Base-by-base conservation (phyloP, 1,140 invertebrate species). In the Drosophila triauraria region DNA sequence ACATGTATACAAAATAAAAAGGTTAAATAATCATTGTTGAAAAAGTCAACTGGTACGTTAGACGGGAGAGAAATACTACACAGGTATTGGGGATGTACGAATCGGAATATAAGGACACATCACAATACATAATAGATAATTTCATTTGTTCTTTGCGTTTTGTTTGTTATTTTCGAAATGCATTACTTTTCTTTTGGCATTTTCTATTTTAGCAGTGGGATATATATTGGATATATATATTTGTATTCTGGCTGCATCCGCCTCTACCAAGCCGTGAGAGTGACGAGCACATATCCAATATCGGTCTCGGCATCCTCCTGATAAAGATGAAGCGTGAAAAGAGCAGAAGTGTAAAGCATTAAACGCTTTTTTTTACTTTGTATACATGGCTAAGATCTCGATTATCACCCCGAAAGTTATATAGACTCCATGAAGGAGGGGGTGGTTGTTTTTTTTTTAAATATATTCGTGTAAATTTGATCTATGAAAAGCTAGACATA, bases 241-340 rank as follows among this genome's bases (percentile, higher is more conserved):
- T 44, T 58, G 53, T 51, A 42, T 50, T 58, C 46, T 47, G 64
- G 65, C 46, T 53, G 50, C 42, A 43, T 58, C 58, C 46, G 47
- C 30, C 51, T 94, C 87, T 94, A 95, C 92, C 94, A 94, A 93
- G 93, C 93, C 93, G 94, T 93, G 38, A 93, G 25, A 78, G 94
- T 93, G 78, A 93, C 94, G 75, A 95, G 93, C 82, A 94, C 93
- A 76, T 93, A 91, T 93, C 94, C 94, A 91, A 94, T 93, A 53
- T 94, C 93, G 88, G 93, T 93, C 86, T 93, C 65, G 38, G 71
- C 82, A 82, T 92, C 87, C 75, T 93, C 91, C 86, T 91, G 83
- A 67, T 57, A 74, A 59, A 78, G 62, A 71, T 61, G 50, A 88
- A 81, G 80, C 84, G 82, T 78, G 80, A 90, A 90, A 62, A 88